Percentiles rank a stretch among this genome's conserved stretches.
Evolutionary conservation across 2,113 vertebrate genomes (phyloP).

Genomic region (Forbesichthys agassizii): DNA sequence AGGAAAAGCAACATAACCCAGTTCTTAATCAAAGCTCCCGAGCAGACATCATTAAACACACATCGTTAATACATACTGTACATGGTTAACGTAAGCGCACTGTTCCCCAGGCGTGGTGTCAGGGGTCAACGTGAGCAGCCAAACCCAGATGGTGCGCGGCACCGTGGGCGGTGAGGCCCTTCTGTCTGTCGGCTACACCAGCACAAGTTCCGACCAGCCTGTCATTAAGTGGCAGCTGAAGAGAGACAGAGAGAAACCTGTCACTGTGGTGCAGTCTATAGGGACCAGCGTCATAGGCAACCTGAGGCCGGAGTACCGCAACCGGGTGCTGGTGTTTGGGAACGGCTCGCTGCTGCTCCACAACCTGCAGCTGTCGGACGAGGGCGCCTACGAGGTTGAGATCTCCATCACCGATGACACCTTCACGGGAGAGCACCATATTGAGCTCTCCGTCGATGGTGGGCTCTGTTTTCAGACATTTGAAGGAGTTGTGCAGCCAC

Average conservation of each 20-base stretch:
- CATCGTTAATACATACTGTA: too few species aligned
- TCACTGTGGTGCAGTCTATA: conserved; percentile 96
- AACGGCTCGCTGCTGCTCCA: conserved; percentile 92
- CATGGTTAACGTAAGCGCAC: not conserved
- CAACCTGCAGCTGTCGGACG: conserved; percentile 87
- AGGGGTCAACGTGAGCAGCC: conserved; percentile 92
- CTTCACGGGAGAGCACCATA: conserved; percentile 90
- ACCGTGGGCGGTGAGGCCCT: conserved; percentile 86
- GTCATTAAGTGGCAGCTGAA: conserved; percentile 98
- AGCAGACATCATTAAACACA: too few species aligned
- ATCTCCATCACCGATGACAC: conserved; percentile 97
- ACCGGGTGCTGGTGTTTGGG: conserved; percentile 89
- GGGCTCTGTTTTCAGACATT: conserved; percentile 33
- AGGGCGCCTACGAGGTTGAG: conserved; percentile 93
- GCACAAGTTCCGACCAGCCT: conserved; percentile 87
- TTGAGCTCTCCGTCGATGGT: conserved; percentile 95
- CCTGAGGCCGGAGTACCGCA: conserved; percentile 87
- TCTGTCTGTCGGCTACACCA: conserved; percentile 92
- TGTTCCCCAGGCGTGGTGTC: conserved; percentile 77
- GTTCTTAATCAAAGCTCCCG: too few species aligned
- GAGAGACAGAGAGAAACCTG: conserved; percentile 81
- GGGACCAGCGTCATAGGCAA: conserved; percentile 93
- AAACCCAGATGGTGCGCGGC: conserved; percentile 82
- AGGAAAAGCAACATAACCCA: too few species aligned
- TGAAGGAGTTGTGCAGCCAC: not conserved